A percentile compares a stretch with the other conserved stretches of the same genome.
These are phyloP conservation scores for Tipula helvola DNA, from an alignment of 2,888 invertebrate species.

Conservation along the genomic window DNA sequence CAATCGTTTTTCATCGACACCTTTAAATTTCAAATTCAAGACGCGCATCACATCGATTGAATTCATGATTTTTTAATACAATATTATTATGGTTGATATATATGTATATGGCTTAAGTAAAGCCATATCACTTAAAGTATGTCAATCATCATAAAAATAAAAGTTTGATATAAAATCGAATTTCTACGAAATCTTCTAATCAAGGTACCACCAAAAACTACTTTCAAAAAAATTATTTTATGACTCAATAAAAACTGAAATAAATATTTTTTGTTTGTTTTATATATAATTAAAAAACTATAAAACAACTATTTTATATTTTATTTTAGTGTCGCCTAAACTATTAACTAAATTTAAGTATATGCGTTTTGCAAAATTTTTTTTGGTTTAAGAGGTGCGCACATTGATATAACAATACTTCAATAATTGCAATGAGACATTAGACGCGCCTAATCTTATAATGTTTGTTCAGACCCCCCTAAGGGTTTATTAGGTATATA, in stretches of 20 bases:
- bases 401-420: neutral
- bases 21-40: slow-evolving; percentile 7
- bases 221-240: neutral
- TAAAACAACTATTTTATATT: neutral
- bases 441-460: neutral
- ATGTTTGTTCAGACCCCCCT: neutral
- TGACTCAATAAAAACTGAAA: neutral
- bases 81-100: neutral
- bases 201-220: neutral
- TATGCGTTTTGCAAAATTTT: neutral
- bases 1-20: slow-evolving; percentile 9
- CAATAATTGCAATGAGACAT: neutral
- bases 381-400: neutral
- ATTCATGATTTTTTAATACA: slow-evolving; percentile 6
- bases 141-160: neutral
- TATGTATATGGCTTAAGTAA: neutral
- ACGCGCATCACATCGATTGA: slow-evolving; percentile 6
- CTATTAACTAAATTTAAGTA: neutral
- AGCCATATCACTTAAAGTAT: neutral
- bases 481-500: neutral
- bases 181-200: neutral
- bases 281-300: neutral
- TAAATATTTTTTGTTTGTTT: neutral
- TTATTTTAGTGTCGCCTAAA: neutral
- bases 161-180: neutral